Percentiles rank a stretch among this genome's conserved stretches.
These are phyloP conservation scores for Parnassius glacialis DNA, from an alignment of 2,888 invertebrate genomes.

Conservation along the genomic window DNA sequence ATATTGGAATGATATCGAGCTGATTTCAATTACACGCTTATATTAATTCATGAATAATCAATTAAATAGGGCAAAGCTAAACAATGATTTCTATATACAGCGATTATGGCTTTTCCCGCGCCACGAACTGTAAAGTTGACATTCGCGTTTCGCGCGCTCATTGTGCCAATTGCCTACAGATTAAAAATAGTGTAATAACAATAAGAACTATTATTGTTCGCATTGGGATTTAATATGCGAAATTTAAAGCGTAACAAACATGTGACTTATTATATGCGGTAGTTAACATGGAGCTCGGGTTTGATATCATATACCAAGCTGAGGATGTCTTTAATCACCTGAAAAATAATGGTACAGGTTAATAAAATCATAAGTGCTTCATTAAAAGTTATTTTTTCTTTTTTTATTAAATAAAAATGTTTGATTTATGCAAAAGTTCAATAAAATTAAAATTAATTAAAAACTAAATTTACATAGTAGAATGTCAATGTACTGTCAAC, in stretches of 20 bases:
- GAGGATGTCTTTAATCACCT: constrained; percentile 91
- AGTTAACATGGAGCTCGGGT: constrained; percentile 96
- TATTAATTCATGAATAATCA: constrained; percentile 36
- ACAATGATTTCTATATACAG: constrained; percentile 41
- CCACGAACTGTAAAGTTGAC: constrained; percentile 26
- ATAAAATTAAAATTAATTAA: too few species aligned
- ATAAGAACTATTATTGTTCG: constrained; percentile 55
- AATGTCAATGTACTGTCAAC: too few species aligned
- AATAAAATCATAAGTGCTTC: too few species aligned
- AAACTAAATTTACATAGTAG: too few species aligned
- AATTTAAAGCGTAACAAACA: constrained; percentile 29
- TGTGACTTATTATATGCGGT: constrained; percentile 70
- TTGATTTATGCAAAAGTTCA: too few species aligned
- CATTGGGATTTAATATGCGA: constrained; percentile 37
- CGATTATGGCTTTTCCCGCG: constrained; percentile 31
- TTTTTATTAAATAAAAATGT: too few species aligned
- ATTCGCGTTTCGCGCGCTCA: constrained; percentile 19
- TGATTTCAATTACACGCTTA: constrained; percentile 49
- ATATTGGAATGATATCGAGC: constrained; percentile 77
- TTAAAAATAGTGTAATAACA: constrained; percentile 49
- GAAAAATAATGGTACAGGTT: constrained; percentile 39
- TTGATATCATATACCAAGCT: constrained; percentile 94
- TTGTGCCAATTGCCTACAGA: constrained; percentile 37
- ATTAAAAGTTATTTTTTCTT: too few species aligned
- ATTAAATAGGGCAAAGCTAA: constrained; percentile 39